phyloP scores from a whole-genome alignment of 2,888 invertebrate genomes.

The Drosophila nr. fundita region DNA sequence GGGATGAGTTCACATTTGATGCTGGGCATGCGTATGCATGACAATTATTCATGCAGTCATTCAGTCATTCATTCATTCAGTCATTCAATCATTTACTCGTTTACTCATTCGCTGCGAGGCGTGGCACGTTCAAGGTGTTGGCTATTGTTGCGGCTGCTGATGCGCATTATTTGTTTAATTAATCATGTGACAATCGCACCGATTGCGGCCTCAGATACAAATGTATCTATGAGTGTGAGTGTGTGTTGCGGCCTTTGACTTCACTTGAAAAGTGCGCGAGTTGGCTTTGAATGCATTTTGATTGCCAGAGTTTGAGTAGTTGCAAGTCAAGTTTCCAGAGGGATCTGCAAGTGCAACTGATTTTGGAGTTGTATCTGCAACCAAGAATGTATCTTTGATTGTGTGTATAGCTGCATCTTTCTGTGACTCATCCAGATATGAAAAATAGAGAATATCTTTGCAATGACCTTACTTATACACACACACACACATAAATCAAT shows the following conservation, averaged over 20 bases:
- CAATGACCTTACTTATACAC: conserved; percentile 19
- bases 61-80: conserved; percentile 56
- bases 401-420: neutral
- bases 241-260: conserved; percentile 21
- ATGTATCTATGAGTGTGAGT: conserved; percentile 32
- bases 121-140: conserved; percentile 56
- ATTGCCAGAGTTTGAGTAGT: neutral
- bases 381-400: neutral
- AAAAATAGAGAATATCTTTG: neutral
- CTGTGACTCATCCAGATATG: neutral
- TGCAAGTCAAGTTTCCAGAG: neutral
- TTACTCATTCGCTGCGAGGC: conserved; percentile 40
- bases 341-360: neutral
- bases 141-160: conserved; percentile 37
- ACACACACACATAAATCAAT: conserved; percentile 47
- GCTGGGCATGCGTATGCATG: conserved; percentile 38
- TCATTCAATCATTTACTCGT: conserved; percentile 56
- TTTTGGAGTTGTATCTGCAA: neutral
- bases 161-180: conserved; percentile 69
- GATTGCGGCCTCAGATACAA: conserved; percentile 50
- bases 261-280: neutral
- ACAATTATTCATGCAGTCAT: conserved; percentile 67
- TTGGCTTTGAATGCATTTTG: conserved; percentile 2
- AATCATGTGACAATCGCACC: conserved; percentile 72
- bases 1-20: conserved; percentile 63